phyloP scores from a whole-genome alignment of 2,113 vertebrate species.

The Athene noctua region DNA sequence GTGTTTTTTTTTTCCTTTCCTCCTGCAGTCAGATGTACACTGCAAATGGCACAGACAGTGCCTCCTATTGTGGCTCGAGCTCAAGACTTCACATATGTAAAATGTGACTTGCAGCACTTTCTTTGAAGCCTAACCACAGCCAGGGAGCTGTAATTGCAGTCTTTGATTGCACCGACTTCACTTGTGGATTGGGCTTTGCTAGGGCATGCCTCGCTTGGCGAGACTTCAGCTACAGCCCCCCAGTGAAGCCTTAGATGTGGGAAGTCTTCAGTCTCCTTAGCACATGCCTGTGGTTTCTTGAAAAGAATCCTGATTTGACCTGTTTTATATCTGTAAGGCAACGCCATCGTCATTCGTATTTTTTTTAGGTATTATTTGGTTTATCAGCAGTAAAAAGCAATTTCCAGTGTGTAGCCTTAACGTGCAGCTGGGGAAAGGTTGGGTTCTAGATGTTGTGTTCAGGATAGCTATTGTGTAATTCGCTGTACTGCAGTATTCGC shows the following conservation, averaged over 20 bases:
- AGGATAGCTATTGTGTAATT: background rate
- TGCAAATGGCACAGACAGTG: slow-evolving; percentile 29
- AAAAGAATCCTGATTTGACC: slow-evolving; percentile 79
- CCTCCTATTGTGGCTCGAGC: slow-evolving; percentile 49
- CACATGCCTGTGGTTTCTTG: slow-evolving; percentile 88
- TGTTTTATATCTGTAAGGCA: slow-evolving; percentile 69
- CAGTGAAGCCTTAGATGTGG: slow-evolving; percentile 90
- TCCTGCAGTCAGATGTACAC: slow-evolving; percentile 21
- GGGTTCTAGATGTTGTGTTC: background rate
- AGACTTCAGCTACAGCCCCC: slow-evolving; percentile 81
- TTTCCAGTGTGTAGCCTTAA: background rate
- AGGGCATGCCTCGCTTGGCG: slow-evolving; percentile 73
- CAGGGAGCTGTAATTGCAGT: slow-evolving; percentile 83
- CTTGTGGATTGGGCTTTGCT: slow-evolving; percentile 72
- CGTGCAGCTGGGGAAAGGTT: background rate
- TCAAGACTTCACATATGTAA: slow-evolving; percentile 67
- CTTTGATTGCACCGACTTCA: slow-evolving; percentile 83
- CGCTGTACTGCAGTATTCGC: background rate
- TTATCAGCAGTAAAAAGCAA: background rate
- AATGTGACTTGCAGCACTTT: slow-evolving; percentile 75
- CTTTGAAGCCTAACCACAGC: slow-evolving; percentile 91
- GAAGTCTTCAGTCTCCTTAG: slow-evolving; percentile 77
- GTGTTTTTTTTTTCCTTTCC: background rate
- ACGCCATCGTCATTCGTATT: background rate
- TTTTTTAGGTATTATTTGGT: slow-evolving; percentile 10